These are phyloP conservation scores for Tapirus indicus DNA, from an alignment of 2,797 vertebrate genomes.

Conservation along the genomic window DNA sequence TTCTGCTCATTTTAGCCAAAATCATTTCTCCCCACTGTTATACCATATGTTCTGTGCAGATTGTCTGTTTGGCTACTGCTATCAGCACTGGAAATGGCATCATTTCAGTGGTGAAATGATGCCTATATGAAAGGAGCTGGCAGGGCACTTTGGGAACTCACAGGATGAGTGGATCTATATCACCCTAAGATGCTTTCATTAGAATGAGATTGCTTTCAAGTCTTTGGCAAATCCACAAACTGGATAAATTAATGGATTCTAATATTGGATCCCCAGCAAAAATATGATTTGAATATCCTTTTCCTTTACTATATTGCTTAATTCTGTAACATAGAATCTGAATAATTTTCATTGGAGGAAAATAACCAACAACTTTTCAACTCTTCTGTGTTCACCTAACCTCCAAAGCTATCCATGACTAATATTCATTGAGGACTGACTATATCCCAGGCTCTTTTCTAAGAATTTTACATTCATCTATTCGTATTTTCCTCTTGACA, in stretches of 20 bases:
- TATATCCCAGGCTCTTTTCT: background rate
- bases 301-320: background rate
- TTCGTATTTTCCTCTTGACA: background rate
- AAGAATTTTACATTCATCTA: background rate
- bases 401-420: background rate
- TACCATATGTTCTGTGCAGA: slow-evolving; percentile 66
- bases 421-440: background rate
- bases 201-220: background rate
- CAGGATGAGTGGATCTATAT: background rate
- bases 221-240: slow-evolving; percentile 5
- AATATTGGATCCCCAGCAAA: background rate
- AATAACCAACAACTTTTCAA: background rate
- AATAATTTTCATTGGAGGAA: background rate
- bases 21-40: background rate
- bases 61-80: slow-evolving; percentile 20
- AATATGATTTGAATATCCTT: background rate
- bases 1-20: slow-evolving; percentile 55
- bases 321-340: background rate
- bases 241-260: background rate
- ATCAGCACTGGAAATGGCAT: slow-evolving; percentile 27
- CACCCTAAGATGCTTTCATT: background rate
- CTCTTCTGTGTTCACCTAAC: background rate
- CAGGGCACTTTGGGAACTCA: background rate
- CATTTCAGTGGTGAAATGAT: slow-evolving; percentile 30
- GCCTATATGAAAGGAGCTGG: background rate